phyloP scores from a whole-genome alignment of 2,797 vertebrate genomes.

The Sebastes reedi region DNA sequence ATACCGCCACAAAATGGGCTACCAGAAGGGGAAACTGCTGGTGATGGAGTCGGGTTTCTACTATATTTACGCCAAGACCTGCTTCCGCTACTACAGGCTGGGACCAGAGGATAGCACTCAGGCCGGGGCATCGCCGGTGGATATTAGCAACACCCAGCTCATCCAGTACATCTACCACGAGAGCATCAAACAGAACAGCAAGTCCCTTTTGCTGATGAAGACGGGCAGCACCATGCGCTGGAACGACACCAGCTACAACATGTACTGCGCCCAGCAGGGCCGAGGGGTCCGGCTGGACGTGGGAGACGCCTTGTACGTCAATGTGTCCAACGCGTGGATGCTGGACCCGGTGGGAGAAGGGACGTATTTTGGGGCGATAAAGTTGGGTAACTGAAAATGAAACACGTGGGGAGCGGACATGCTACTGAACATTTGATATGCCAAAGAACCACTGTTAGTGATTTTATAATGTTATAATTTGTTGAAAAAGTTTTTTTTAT shows the following conservation, averaged over 20 bases:
- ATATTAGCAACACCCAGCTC: constrained; percentile 87
- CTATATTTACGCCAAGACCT: constrained; percentile 95
- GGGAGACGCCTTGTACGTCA: constrained; percentile 89
- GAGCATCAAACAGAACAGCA: constrained; percentile 85
- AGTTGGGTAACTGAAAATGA: constrained; percentile 87
- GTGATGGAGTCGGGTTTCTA: constrained; percentile 92
- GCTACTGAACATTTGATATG: constrained; percentile 83
- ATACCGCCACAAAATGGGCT: constrained; percentile 86
- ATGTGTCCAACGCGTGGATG: constrained; percentile 91
- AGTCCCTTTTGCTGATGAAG: constrained; percentile 87
- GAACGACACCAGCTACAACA: constrained; percentile 89
- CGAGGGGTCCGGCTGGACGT: constrained; percentile 87
- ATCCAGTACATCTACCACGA: constrained; percentile 92
- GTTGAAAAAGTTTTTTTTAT: constrained; percentile 26
- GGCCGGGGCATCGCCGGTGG: constrained; percentile 31
- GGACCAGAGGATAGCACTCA: constrained; percentile 39
- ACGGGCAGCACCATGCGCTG: constrained; percentile 93
- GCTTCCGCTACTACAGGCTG: constrained; percentile 87
- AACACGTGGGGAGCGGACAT: constrained; percentile 58
- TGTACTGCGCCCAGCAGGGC: constrained; percentile 95
- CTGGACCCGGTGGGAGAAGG: constrained; percentile 89
- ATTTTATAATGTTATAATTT: constrained; percentile 64
- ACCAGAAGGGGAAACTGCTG: constrained; percentile 88
- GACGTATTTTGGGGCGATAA: constrained; percentile 95
- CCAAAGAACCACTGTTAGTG: constrained; percentile 84